Evolutionary conservation across 2,888 invertebrate species (phyloP).

Genomic region (Limnephilus rhombicus): DNA sequence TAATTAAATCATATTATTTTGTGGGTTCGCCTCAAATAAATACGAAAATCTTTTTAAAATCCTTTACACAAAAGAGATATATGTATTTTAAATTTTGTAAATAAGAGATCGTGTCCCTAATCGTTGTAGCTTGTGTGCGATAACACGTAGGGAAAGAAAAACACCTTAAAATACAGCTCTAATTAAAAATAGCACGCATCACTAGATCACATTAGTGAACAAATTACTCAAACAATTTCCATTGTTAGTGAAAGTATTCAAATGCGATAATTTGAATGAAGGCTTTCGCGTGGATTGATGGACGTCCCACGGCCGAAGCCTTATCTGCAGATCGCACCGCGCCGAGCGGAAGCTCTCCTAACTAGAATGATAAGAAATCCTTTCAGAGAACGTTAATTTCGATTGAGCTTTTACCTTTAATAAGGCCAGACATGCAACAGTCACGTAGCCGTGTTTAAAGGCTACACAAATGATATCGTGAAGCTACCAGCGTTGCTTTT

Average conservation of each 20-base stretch:
- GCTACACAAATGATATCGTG: slow-evolving; percentile 21
- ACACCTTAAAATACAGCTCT: neutral
- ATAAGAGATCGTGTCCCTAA: too few species aligned
- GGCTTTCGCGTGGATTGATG: slow-evolving; percentile 12
- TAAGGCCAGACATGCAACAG: slow-evolving; percentile 48
- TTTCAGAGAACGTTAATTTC: slow-evolving; percentile 33
- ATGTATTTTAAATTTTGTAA: too few species aligned
- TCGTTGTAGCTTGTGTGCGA: too few species aligned
- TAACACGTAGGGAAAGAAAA: too few species aligned
- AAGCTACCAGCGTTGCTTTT: neutral
- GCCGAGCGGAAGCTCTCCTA: slow-evolving; percentile 11
- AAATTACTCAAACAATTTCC: neutral
- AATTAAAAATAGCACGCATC: neutral
- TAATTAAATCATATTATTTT: too few species aligned
- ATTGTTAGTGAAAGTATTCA: neutral
- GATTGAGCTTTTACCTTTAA: slow-evolving; percentile 45
- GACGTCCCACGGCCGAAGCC: neutral
- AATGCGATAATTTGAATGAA: neutral
- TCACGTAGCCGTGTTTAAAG: slow-evolving; percentile 30
- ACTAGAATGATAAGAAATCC: slow-evolving; percentile 39
- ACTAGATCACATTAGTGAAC: neutral
- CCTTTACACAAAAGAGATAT: too few species aligned
- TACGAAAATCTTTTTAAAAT: too few species aligned
- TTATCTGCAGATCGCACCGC: slow-evolving; percentile 11
- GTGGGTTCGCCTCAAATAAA: too few species aligned